phyloP scores from a whole-genome alignment of 2,797 vertebrate species.

The Ambastaia sidthimunki region DNA sequence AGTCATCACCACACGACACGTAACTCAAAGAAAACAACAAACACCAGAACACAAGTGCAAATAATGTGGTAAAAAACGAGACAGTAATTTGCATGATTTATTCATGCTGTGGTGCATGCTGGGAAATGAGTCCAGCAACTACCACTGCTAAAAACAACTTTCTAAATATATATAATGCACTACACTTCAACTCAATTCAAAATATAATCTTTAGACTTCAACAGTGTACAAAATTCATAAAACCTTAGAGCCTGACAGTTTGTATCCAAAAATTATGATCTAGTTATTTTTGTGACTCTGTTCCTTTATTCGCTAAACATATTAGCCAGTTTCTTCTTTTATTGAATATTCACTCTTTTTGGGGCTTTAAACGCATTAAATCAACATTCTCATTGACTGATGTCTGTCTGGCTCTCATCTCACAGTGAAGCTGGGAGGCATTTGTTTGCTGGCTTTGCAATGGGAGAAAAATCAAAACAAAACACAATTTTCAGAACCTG shows the following conservation, averaged over 20 bases:
- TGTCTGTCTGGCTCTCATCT: slow-evolving; percentile 33
- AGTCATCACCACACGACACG: neutral
- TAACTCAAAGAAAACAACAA: neutral
- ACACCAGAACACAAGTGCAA: neutral
- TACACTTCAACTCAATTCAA: neutral
- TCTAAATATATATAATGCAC: too few relatives aligned
- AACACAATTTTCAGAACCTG: slow-evolving; percentile 37
- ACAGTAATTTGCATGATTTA: neutral
- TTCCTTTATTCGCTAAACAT: neutral
- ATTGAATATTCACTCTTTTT: neutral
- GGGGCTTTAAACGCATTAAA: neutral
- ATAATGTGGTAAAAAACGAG: neutral
- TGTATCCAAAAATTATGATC: slow-evolving; percentile 1
- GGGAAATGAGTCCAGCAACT: neutral
- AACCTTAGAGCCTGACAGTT: neutral
- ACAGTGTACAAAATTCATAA: neutral
- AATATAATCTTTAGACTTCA: neutral
- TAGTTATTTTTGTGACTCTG: too few relatives aligned
- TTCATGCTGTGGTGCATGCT: slow-evolving; percentile 1
- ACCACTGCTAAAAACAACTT: too few relatives aligned
- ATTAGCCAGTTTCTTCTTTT: slow-evolving; percentile 1
- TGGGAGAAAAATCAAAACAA: neutral
- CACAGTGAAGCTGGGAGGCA: slow-evolving; percentile 40
- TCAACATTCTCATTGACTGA: slow-evolving; percentile 22
- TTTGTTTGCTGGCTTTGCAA: slow-evolving; percentile 55